Conservation (phyloP, 2,888 invertebrate species). For the Unio pictorum region DNA sequence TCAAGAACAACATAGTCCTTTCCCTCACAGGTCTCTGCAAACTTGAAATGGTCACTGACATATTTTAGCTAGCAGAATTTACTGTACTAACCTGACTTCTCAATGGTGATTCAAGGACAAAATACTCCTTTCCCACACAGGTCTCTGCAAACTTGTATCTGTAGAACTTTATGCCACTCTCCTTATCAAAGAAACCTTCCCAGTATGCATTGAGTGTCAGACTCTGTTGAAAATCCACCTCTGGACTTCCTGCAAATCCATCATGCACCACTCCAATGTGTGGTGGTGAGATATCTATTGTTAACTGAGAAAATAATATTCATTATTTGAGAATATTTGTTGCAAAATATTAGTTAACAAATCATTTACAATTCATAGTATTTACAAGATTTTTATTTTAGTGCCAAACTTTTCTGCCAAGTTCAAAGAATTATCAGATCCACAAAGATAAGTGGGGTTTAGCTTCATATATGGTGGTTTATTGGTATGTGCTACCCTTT, state of each 20-base stretch:
- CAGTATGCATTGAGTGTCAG: slow-evolving; percentile 35
- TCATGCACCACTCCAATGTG: slow-evolving; percentile 49
- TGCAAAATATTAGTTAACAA: not conserved
- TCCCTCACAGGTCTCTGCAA: slow-evolving; percentile 14
- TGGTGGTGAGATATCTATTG: slow-evolving; percentile 53
- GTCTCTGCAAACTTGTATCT: slow-evolving; percentile 29
- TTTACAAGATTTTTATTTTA: no score
- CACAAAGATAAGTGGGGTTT: no score
- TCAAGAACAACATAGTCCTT: slow-evolving; percentile 9
- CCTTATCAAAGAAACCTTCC: slow-evolving; percentile 53
- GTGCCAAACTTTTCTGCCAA: no score
- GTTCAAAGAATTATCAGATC: no score
- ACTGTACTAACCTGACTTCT: no score
- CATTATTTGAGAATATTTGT: not conserved
- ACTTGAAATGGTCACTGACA: slow-evolving; percentile 15
- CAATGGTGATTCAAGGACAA: slow-evolving; percentile 4
- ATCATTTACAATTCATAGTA: no score
- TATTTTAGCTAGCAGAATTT: no score
- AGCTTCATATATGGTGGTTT: no score
- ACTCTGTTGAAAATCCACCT: slow-evolving; percentile 48
- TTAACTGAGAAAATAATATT: slow-evolving; percentile 33
- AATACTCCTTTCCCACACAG: slow-evolving; percentile 15
- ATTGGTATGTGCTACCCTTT: no score
- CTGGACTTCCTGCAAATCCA: slow-evolving; percentile 34
- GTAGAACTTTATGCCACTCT: slow-evolving; percentile 47